A percentile compares a stretch with the other conserved stretches of the same genome.
Conservation (phyloP, 2,888 invertebrate genomes). For the Troides helena region DNA sequence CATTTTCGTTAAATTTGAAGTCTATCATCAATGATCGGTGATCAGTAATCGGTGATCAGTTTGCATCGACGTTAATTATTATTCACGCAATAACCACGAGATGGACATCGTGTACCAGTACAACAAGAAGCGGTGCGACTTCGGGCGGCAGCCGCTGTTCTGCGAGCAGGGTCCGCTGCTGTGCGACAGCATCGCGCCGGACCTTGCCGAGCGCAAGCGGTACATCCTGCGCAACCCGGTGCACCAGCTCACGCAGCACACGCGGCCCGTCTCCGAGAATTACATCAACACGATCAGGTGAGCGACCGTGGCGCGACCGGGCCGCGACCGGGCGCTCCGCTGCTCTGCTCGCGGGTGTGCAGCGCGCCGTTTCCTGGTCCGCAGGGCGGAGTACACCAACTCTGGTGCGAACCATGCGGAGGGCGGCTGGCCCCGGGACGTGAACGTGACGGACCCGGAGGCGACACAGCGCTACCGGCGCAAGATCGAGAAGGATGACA, state of each 20-base stretch:
- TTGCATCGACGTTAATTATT: no score
- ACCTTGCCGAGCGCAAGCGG: conserved; percentile 51
- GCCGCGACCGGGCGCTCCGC: background rate
- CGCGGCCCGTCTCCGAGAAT: conserved; percentile 60
- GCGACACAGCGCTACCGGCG: conserved; percentile 87
- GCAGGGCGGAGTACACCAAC: conserved; percentile 77
- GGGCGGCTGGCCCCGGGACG: conserved; percentile 92
- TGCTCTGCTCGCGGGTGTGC: background rate
- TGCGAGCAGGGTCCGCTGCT: conserved; percentile 65
- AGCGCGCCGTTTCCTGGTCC: background rate
- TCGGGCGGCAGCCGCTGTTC: conserved; percentile 75
- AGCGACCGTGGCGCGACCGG: background rate
- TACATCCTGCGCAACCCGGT: conserved; percentile 79
- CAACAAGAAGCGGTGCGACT: conserved; percentile 63
- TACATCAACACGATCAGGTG: conserved; percentile 80
- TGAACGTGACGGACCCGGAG: conserved; percentile 82
- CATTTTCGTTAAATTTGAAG: no score
- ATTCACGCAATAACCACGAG: background rate
- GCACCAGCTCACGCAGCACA: conserved; percentile 68
- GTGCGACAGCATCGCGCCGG: conserved; percentile 60
- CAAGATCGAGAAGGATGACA: conserved; percentile 90
- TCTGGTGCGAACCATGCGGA: conserved; percentile 86
- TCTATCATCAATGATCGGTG: no score
- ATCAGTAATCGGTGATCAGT: no score
- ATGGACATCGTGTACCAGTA: conserved; percentile 65